Percentiles rank a stretch among this genome's conserved stretches.
Evolutionary conservation across 2,113 vertebrate species (phyloP).

Genomic region (Parotia lawesii): DNA sequence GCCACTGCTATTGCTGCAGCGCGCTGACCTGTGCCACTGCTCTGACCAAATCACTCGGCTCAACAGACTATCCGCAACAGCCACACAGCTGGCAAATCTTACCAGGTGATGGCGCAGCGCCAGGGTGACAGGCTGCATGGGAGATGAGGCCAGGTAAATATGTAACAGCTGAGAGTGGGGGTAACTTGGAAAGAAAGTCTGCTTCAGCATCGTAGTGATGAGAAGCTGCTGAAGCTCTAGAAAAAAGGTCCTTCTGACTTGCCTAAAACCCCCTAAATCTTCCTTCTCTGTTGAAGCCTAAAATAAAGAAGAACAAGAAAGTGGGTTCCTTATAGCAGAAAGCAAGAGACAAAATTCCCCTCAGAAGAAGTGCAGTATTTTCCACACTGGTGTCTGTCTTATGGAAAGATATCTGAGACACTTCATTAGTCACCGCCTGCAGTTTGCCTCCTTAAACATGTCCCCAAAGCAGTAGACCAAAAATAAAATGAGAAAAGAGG

Average conservation of each 20-base stretch:
- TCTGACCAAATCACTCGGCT: background rate
- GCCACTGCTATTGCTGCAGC: background rate
- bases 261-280: slow-evolving; percentile 9
- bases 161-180: background rate
- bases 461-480: background rate
- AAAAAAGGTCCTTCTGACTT: background rate
- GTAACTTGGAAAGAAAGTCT: background rate
- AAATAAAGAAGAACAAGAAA: slow-evolving; percentile 42
- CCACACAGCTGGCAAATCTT: background rate
- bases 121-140: background rate
- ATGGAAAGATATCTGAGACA: slow-evolving; percentile 52
- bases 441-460: background rate
- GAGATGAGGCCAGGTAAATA: background rate
- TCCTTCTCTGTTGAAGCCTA: background rate
- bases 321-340: background rate
- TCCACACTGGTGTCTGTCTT: slow-evolving; percentile 32
- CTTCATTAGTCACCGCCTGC: slow-evolving; percentile 53
- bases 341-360: slow-evolving; percentile 40
- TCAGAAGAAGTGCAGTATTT: slow-evolving; percentile 31
- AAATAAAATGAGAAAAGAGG: slow-evolving; percentile 43
- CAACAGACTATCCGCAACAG: background rate
- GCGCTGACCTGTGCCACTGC: background rate
- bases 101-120: accelerated
- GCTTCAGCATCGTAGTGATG: background rate
- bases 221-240: background rate